Percentiles rank a stretch among this genome's conserved stretches.
Conservation (phyloP, 1,140 invertebrate genomes). For the Cyphomyrmex costatus region DNA sequence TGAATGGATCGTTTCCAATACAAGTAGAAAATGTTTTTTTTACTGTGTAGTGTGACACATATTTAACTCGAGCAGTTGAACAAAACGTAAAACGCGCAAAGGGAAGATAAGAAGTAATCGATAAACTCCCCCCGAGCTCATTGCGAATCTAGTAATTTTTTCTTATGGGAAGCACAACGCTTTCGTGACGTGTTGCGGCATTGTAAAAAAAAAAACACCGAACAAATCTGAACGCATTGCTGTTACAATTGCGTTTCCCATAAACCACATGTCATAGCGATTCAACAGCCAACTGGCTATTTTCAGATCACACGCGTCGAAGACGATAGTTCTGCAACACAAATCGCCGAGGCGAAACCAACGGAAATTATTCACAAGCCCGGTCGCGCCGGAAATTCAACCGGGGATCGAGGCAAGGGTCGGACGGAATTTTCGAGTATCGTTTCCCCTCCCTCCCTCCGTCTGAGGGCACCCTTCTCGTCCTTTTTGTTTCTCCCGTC, state of each 20-base stretch:
- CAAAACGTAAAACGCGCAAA: not conserved
- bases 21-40: too few relatives aligned
- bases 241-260: not conserved
- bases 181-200: not conserved
- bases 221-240: too few relatives aligned
- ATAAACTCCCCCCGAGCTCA: not conserved
- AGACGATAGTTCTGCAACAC: not conserved
- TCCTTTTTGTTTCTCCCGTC: conserved; percentile 69
- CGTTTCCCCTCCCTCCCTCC: not conserved
- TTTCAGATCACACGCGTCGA: not conserved
- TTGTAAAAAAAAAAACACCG: not conserved
- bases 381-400: conserved; percentile 45
- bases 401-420: not conserved
- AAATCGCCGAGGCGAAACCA: conserved; percentile 36
- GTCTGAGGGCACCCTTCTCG: not conserved
- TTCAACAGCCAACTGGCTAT: conserved; percentile 13
- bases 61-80: not conserved
- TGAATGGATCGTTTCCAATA: too few relatives aligned
- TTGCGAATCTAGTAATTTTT: not conserved
- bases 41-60: too few relatives aligned
- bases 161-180: not conserved
- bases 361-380: conserved; percentile 68
- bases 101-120: too few relatives aligned
- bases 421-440: conserved; percentile 66
- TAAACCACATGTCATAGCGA: not conserved